Conservation (phyloP, 2,113 vertebrate species). For the Pangasianodon gigas region DNA sequence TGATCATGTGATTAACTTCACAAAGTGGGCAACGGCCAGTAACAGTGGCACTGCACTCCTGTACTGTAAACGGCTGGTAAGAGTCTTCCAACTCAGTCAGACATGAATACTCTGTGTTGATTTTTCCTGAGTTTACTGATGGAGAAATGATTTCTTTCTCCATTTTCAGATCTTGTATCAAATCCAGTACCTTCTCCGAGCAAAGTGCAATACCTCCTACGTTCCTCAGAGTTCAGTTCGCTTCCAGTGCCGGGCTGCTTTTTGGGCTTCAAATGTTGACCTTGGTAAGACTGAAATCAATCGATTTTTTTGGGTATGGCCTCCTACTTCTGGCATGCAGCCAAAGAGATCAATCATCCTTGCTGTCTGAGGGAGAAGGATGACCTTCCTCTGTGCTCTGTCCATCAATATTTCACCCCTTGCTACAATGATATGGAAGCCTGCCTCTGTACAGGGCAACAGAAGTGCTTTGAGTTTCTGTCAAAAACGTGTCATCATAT, state of each 20-base stretch:
- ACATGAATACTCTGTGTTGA: neutral
- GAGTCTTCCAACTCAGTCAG: constrained; percentile 23
- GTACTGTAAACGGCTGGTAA: constrained; percentile 66
- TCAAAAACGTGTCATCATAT: no score
- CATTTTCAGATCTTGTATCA: constrained; percentile 73
- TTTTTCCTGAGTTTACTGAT: constrained; percentile 5
- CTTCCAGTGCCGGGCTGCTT: constrained; percentile 76
- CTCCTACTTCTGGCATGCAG: neutral
- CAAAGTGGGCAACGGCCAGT: constrained; percentile 94
- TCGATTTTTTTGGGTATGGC: no score
- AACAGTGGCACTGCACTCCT: constrained; percentile 85
- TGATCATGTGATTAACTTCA: constrained; percentile 95
- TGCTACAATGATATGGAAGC: neutral
- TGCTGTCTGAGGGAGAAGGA: neutral
- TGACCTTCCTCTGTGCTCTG: neutral
- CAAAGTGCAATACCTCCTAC: constrained; percentile 73
- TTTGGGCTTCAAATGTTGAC: constrained; percentile 78
- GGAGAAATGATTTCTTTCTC: neutral
- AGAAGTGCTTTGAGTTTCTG: no score
- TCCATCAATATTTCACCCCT: neutral
- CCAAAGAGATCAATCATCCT: neutral
- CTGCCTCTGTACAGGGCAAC: no score
- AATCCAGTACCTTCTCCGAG: constrained; percentile 77
- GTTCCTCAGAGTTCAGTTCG: constrained; percentile 76
- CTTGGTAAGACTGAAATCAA: constrained; percentile 66